Percentiles rank a stretch among this genome's conserved stretches.
phyloP scores from a whole-genome alignment of 2,888 invertebrate species.

The Iphiclides podalirius region DNA sequence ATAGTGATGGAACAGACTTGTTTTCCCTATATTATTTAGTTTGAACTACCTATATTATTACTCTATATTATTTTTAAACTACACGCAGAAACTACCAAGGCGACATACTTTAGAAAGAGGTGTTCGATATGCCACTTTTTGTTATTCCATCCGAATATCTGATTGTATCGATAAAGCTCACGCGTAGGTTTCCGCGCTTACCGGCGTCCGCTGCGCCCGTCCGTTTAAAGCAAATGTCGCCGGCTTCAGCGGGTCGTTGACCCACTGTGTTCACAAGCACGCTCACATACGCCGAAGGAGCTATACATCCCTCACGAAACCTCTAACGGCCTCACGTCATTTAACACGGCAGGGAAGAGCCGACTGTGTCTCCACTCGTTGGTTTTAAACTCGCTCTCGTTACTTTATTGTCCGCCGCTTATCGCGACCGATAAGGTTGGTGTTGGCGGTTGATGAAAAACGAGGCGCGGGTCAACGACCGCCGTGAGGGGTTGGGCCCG shows the following conservation, averaged over 20 bases:
- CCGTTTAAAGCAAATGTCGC: slow-evolving; percentile 29
- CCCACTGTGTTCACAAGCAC: slow-evolving; percentile 21
- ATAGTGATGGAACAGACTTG: too few species aligned
- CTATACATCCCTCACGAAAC: too few species aligned
- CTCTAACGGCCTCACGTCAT: slow-evolving; percentile 1
- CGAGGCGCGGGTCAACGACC: slow-evolving; percentile 37
- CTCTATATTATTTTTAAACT: too few species aligned
- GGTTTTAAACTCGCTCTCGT: not conserved
- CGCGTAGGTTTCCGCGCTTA: slow-evolving; percentile 17
- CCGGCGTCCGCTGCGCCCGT: slow-evolving; percentile 23
- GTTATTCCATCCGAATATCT: slow-evolving; percentile 12
- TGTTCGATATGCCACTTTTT: too few species aligned
- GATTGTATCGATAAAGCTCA: slow-evolving; percentile 20
- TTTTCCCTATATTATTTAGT: too few species aligned
- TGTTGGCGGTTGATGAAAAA: slow-evolving; percentile 12
- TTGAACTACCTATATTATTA: too few species aligned
- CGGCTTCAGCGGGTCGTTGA: slow-evolving; percentile 33
- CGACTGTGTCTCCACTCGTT: not conserved
- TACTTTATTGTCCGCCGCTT: slow-evolving; percentile 5
- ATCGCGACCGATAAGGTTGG: slow-evolving; percentile 10
- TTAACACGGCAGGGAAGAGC: not conserved
- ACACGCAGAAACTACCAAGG: too few species aligned
- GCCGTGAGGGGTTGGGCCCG: slow-evolving; percentile 30
- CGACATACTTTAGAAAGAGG: too few species aligned
- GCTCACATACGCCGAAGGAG: not conserved